Base-by-base conservation (phyloP, 2,888 invertebrate genomes). In the Ramazzottius varieornatus region DNA sequence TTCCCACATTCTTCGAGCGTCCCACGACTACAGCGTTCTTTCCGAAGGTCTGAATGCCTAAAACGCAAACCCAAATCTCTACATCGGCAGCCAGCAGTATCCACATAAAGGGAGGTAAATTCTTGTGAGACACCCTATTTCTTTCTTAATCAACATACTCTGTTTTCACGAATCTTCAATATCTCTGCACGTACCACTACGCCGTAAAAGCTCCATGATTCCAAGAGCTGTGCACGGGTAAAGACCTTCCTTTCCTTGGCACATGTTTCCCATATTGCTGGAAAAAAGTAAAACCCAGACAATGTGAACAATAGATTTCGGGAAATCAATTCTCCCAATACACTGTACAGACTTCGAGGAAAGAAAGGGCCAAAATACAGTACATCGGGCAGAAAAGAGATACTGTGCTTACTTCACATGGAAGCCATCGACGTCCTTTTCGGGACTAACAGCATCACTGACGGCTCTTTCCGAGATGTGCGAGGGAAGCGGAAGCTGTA, bases 341-440 rank as follows among this genome's bases (percentile, higher is more conserved):
- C n/a, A n/a, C n/a, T n/a, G n/a, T n/a, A n/a, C n/a, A n/a, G n/a
- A n/a, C n/a, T n/a, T n/a, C n/a, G n/a, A n/a, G n/a, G n/a, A n/a
- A n/a, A n/a, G n/a, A n/a, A n/a, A n/a, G n/a, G n/a, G n/a, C n/a
- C n/a, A n/a, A n/a, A n/a, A n/a, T n/a, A n/a, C n/a, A n/a, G n/a
- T n/a, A n/a, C n/a, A n/a, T n/a, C n/a, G n/a, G n/a, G n/a, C n/a
- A n/a, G n/a, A n/a, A n/a, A n/a, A n/a, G n/a, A n/a, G n/a, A n/a
- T n/a, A n/a, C n/a, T n/a, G n/a, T n/a, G n/a, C n/a, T n/a, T n/a
- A n/a, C n/a, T 81, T 78, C 67, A 85, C 82, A 75, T 88, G 86
- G 73, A 91, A 91, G 0, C 91, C 91, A 76, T 92, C 91, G 0
- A 92, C 89, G 79, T 92, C 91, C 75, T 92, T 92, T 33, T 80